Evolutionary conservation across 2,797 vertebrate genomes (phyloP), one percentile per base, ranked within the genome.

Genomic region (Syngnathus acus): DNA sequence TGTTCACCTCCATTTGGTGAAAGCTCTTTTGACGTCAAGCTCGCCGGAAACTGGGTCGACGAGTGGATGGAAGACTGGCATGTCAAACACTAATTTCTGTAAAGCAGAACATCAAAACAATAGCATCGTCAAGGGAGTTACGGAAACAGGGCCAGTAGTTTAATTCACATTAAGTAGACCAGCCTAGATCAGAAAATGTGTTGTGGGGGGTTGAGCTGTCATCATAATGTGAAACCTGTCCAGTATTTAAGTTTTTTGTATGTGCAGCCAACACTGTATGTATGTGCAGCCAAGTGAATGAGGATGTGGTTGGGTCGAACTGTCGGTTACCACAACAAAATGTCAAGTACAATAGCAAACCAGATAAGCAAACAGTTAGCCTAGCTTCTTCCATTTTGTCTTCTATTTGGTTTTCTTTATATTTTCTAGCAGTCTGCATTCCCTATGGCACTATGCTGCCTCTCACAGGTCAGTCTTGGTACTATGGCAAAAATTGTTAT

Each of bases 11-110:
- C 97, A 99, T 78, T 98, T 99, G 62, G 94, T 92, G 86, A 99
- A 99, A 1, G 95, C 93, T 87, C 95, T 93, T 84, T 94, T 97
- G 77, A 99, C 95, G 79, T 99, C 96, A 78, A 99, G 91, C 86
- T 99, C 97, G 64, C 97, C 96, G 70, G 96, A 95, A 17, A 94
- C 79, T 7, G 96, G 95, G 76, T 99, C 94, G 64, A 99, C 96
- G 7, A 98, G 89, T 0, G 97, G 97, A 79, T 99, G 95, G 84
- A 99, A 99, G 86, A 98, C 93, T 3, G 96, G 97, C 78, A 94
- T 92, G 85, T 99, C 96, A 75, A 99, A 98, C 63, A 98, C 94
- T 83, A 99, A 84, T 82, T 93, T 95, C 97, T 99, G 76, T 71
- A 83, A 78, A 79, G 70, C 0, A 55, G 64, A 0, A 43, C 47